These are phyloP conservation scores for Pteromalus puparum DNA, from an alignment of 1,140 invertebrate genomes.

Conservation along the genomic window DNA sequence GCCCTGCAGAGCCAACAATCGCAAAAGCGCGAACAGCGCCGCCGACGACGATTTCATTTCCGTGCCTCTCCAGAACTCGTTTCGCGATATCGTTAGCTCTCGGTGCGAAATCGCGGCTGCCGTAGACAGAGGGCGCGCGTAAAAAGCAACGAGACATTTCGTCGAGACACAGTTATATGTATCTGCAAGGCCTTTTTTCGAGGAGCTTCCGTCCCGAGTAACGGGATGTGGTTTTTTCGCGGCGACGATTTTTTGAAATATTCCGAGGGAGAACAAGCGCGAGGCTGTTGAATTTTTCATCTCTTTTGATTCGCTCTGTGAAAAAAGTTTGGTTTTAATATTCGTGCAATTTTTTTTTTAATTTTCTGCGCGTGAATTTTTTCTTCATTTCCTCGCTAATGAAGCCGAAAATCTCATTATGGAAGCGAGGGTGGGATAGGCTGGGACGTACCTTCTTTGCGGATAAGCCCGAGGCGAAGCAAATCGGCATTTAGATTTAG, in stretches of 20 bases:
- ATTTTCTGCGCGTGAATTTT: no score
- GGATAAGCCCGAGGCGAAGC: background rate
- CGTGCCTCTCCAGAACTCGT: background rate
- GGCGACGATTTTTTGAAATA: no score
- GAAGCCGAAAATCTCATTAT: background rate
- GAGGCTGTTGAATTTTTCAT: no score
- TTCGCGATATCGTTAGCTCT: conserved; percentile 6
- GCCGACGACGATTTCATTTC: conserved; percentile 5
- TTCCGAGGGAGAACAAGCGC: no score
- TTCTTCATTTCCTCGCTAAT: background rate
- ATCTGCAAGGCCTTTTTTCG: background rate
- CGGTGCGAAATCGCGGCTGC: background rate
- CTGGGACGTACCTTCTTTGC: background rate
- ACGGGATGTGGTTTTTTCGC: no score
- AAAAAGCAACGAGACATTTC: conserved; percentile 5
- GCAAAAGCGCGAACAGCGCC: background rate
- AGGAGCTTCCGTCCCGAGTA: background rate
- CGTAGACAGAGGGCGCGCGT: background rate
- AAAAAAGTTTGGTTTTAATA: no score
- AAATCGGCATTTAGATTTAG: background rate
- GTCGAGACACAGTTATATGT: background rate
- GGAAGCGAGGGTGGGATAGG: background rate
- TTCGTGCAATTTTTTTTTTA: no score
- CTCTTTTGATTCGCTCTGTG: no score
- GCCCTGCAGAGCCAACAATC: background rate